phyloP scores from a whole-genome alignment of 2,797 vertebrate species.

The Acipenser ruthenus region DNA sequence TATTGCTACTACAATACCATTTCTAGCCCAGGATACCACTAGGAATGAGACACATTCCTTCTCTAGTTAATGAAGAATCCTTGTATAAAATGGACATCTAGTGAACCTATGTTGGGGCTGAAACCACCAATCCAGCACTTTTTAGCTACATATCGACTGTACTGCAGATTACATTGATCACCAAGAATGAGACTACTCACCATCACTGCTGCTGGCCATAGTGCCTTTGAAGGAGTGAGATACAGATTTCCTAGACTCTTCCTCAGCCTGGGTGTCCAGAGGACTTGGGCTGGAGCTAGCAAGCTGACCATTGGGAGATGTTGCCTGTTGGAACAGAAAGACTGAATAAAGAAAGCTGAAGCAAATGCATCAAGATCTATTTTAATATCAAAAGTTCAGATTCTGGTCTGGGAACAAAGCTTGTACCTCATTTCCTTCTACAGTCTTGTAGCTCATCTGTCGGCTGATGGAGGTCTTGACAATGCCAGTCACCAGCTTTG shows the following conservation, averaged over 20 bases:
- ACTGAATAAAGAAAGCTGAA: not conserved
- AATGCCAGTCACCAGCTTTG: slow-evolving; percentile 84
- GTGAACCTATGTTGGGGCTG: too few relatives aligned
- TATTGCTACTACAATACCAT: too few relatives aligned
- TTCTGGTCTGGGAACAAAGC: not conserved
- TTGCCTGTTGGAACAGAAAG: slow-evolving; percentile 42
- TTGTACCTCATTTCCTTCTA: slow-evolving; percentile 71
- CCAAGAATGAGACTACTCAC: slow-evolving; percentile 46
- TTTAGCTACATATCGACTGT: too few relatives aligned
- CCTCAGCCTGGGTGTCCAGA: slow-evolving; percentile 77
- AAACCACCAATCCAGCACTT: too few relatives aligned
- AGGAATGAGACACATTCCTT: too few relatives aligned
- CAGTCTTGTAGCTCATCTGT: slow-evolving; percentile 81
- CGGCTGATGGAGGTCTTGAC: slow-evolving; percentile 84
- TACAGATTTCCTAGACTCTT: slow-evolving; percentile 74
- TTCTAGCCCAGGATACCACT: too few relatives aligned
- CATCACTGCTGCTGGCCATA: slow-evolving; percentile 83
- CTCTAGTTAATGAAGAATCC: too few relatives aligned
- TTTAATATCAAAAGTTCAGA: not conserved
- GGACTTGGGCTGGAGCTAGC: slow-evolving; percentile 62
- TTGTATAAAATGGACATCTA: too few relatives aligned
- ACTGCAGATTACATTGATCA: too few relatives aligned
- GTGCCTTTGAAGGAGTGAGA: slow-evolving; percentile 78
- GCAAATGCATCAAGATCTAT: not conserved
- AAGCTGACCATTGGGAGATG: slow-evolving; percentile 49